Evolutionary conservation across 1,140 invertebrate genomes (phyloP).

Genomic region (Lucilia sericata): DNA sequence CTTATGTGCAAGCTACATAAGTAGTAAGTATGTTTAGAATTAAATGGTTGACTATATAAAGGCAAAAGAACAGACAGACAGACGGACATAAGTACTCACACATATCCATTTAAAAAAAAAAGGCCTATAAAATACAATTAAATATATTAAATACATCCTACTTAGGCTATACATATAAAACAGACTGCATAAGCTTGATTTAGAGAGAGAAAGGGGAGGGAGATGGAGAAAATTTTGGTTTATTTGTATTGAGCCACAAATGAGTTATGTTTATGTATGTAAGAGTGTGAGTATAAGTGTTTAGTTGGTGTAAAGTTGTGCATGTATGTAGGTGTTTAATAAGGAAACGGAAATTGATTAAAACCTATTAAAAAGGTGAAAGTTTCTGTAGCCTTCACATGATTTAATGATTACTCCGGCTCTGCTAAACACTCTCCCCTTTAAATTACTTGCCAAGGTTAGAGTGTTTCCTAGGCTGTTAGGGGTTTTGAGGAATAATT

Average conservation of each 20-base stretch:
- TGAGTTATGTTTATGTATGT: conserved; percentile 7
- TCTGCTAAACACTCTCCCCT: not conserved
- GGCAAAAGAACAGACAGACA: not conserved
- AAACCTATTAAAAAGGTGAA: conserved; percentile 39
- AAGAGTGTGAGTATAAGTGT: too few species aligned
- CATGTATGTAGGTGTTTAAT: conserved; percentile 20
- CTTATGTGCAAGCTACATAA: not conserved
- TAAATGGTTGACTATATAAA: not conserved
- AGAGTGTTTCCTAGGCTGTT: not conserved
- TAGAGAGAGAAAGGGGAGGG: not conserved
- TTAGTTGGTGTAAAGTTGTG: not conserved
- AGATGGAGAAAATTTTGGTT: not conserved
- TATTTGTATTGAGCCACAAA: conserved; percentile 1
- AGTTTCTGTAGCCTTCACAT: conserved; percentile 29
- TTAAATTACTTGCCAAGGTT: too few species aligned
- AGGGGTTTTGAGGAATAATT: conserved; percentile 14
- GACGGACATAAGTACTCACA: too few species aligned
- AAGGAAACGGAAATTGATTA: conserved; percentile 43
- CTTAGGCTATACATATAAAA: not conserved
- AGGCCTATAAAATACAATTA: conserved; percentile 18
- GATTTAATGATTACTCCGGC: conserved; percentile 21
- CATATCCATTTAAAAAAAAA: not conserved
- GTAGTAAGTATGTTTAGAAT: not conserved
- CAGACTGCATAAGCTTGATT: not conserved
- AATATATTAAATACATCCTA: not conserved